Conservation (phyloP, 1,140 invertebrate species). For the Rhyzopertha dominica region DNA sequence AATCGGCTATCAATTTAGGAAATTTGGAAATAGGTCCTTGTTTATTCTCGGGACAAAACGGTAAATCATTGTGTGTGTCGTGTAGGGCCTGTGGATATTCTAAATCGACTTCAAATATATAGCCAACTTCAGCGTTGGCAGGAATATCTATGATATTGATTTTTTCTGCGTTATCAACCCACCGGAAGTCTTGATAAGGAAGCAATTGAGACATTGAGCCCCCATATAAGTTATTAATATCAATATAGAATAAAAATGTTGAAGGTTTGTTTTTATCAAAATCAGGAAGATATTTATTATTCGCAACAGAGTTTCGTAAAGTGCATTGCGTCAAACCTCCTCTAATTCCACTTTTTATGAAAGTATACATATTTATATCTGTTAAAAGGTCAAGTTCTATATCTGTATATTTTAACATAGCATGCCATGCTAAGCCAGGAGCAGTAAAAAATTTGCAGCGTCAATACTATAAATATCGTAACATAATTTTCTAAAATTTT, state of each 20-base stretch:
- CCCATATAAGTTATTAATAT: no score
- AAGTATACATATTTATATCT: slow-evolving; percentile 43
- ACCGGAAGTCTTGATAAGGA: no score
- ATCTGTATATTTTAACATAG: slow-evolving; percentile 40
- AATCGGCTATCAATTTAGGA: no score
- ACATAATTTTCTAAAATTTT: slow-evolving; percentile 44
- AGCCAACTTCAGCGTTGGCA: no score
- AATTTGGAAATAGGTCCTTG: no score
- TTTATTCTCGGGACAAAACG: no score
- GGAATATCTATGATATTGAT: no score
- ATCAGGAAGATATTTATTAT: slow-evolving; percentile 38
- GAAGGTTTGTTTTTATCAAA: slow-evolving; percentile 20
- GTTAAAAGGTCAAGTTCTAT: slow-evolving; percentile 41
- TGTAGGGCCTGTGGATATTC: no score
- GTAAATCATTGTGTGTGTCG: no score
- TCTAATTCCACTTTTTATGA: slow-evolving; percentile 42
- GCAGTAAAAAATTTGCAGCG: slow-evolving; percentile 41
- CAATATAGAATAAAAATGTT: slow-evolving; percentile 31
- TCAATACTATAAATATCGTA: slow-evolving; percentile 38
- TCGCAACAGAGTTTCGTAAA: slow-evolving; percentile 37
- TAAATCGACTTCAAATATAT: no score
- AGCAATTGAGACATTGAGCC: no score
- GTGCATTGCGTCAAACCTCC: slow-evolving; percentile 42
- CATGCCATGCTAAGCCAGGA: slow-evolving; percentile 40
- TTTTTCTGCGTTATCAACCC: no score